Conservation (phyloP, 2,888 invertebrate species). For the Willowsia nigromaculata region DNA sequence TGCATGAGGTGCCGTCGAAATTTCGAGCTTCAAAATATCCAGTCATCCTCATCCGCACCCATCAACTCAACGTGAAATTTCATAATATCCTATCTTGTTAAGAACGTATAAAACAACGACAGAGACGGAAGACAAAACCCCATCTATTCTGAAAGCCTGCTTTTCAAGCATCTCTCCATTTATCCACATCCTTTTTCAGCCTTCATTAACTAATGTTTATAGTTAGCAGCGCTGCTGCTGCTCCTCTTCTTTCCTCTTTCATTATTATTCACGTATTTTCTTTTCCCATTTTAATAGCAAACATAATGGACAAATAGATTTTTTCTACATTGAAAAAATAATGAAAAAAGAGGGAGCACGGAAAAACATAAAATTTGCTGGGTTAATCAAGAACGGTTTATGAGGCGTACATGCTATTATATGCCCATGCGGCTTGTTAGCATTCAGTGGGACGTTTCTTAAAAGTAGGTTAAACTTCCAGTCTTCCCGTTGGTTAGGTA, state of each 20-base stretch:
- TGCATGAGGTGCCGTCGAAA: neutral
- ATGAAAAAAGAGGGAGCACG: neutral
- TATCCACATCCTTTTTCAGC: neutral
- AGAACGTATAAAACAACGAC: neutral
- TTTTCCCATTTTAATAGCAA: too few relatives aligned
- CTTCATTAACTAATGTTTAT: neutral
- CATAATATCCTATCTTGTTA: neutral
- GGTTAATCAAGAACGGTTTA: neutral
- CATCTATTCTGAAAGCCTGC: neutral
- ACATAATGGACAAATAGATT: neutral
- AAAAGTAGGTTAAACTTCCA: neutral
- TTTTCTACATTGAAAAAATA: neutral
- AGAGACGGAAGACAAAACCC: neutral
- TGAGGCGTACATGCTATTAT: neutral
- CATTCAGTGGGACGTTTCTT: neutral
- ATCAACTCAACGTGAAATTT: slow-evolving; percentile 16
- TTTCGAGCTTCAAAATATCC: neutral
- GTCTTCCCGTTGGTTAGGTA: neutral
- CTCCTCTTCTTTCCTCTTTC: neutral
- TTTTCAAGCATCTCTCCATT: neutral
- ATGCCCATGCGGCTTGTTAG: neutral
- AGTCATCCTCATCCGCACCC: neutral
- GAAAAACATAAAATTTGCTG: neutral
- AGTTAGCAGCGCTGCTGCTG: neutral
- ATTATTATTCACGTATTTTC: neutral